Evolutionary conservation across 2,888 invertebrate species (phyloP).

Genomic region (Acrobasis consociella): DNA sequence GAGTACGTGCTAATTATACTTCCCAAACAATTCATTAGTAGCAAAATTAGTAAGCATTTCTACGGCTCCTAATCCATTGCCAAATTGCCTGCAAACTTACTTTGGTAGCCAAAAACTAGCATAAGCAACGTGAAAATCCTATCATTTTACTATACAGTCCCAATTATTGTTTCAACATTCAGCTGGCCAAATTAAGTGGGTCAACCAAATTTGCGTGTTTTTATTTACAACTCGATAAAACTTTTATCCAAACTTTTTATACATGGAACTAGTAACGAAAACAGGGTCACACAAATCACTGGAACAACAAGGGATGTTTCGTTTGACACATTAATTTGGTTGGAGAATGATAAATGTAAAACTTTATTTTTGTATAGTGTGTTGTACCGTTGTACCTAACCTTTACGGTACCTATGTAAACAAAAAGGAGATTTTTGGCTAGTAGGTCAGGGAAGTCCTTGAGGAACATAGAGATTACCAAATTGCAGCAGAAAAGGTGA

Average conservation of each 20-base stretch:
- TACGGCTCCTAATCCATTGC: no score
- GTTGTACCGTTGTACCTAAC: neutral
- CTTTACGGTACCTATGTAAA: neutral
- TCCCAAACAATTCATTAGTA: no score
- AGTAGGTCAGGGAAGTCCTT: no score
- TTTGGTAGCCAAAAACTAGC: no score
- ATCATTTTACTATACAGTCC: neutral
- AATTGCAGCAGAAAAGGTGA: no score
- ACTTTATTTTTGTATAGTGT: neutral
- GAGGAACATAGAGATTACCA: no score
- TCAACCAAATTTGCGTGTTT: neutral
- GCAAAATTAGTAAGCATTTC: no score
- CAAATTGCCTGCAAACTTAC: no score
- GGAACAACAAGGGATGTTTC: neutral
- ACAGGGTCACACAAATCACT: constrained; percentile 10
- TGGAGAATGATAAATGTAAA: constrained; percentile 1
- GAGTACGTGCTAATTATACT: no score
- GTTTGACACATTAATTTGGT: constrained; percentile 20
- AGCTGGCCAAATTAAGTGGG: neutral
- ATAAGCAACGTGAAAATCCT: neutral
- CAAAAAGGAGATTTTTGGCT: no score
- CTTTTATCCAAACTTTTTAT: constrained; percentile 2
- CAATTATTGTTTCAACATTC: neutral
- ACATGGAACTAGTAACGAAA: neutral
- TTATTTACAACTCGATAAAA: constrained; percentile 1